Evolutionary conservation across 2,113 vertebrate genomes (phyloP), one percentile per base, ranked within the genome.

Genomic region (Piprites chloris): DNA sequence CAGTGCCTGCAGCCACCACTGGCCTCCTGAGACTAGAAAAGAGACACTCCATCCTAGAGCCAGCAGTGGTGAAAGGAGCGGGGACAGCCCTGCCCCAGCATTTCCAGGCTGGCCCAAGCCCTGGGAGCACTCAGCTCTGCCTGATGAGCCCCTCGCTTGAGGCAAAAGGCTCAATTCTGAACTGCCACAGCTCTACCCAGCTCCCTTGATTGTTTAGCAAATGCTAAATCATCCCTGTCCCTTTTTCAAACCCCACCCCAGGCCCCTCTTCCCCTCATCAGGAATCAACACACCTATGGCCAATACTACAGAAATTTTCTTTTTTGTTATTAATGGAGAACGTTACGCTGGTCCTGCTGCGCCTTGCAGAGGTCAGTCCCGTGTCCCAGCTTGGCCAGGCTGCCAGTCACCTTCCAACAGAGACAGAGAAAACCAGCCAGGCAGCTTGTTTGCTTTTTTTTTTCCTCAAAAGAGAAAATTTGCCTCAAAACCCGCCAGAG

Each of bases 311-410:
- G 71, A 75, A 58, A 59, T 30, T n/a, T 20, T 11, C 19, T 12
- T 33, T 35, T 89, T 61, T 90, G 46, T 47, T 53, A 62, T 62
- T 55, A 88, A 96, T 3, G 67, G 17, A 93, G 94, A 98, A 97
- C 88, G 96, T 96, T 35, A 30, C 0, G 17, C 59, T 73, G 68
- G 26, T 32, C 22, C 80, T 35, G 27, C 23, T n/a, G 81, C 23
- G 14, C 9, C 19, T 14, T 12, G 33, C 66, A 52, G 68, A 41
- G 21, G 21, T 52, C 37, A 78, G 87, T 7, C 30, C 46, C 6
- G 1, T 0, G 19, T 2, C 58, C 39, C 44, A 42, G 65, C 37
- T 33, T 9, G 3, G 33, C 8, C 1, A 14, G 53, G 73, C 46
- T 53, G 39, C 50, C 66, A 75, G 67, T 56, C 59, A 28, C 69